Conservation (phyloP, 2,113 vertebrate species). For the Xerus inauris region DNA sequence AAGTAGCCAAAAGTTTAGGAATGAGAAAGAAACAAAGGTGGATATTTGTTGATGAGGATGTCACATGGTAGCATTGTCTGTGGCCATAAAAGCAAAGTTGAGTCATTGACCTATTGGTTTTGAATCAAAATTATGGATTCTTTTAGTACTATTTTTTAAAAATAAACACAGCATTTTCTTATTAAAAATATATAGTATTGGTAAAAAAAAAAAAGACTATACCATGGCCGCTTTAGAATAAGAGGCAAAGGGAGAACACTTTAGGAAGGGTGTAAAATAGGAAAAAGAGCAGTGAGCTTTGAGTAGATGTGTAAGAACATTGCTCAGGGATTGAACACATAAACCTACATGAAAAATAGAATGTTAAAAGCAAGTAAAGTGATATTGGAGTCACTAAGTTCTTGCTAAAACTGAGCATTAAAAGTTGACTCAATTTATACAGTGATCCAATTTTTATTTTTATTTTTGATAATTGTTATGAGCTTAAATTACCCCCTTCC, state of each 20-base stretch:
- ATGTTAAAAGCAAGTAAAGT: background rate
- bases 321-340: background rate
- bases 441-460: background rate
- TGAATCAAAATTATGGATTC: background rate
- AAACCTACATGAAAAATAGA: background rate
- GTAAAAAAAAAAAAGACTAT: too few species aligned
- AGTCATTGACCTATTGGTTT: background rate
- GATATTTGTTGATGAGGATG: background rate
- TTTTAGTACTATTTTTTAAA: background rate
- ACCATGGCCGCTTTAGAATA: background rate
- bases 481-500: background rate
- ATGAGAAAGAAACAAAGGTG: background rate
- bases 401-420: background rate
- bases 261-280: too few species aligned
- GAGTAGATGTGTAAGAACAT: background rate
- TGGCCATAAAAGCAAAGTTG: background rate
- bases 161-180: background rate
- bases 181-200: background rate
- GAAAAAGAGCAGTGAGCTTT: too few species aligned
- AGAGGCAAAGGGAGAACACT: background rate
- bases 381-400: background rate
- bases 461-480: background rate
- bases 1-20: background rate
- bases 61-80: background rate
- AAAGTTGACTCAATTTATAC: background rate